A percentile compares a stretch with the other conserved stretches of the same genome.
Conservation (phyloP, 1,140 invertebrate genomes). For the Bicyclus anynana region DNA sequence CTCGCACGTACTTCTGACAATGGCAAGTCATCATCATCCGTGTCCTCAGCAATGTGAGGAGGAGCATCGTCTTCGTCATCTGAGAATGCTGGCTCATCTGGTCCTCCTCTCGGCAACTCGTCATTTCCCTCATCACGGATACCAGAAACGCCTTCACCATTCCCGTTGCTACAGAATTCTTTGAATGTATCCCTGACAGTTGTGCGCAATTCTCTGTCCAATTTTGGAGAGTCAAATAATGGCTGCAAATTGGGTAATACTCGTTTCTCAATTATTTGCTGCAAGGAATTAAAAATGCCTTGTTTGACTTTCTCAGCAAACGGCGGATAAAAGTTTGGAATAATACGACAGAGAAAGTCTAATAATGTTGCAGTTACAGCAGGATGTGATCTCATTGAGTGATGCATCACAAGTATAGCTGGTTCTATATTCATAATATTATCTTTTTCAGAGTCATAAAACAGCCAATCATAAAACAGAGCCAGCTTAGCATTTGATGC, state of each 20-base stretch:
- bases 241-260: constrained; percentile 93
- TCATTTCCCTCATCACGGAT: constrained; percentile 76
- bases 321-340: constrained; percentile 93
- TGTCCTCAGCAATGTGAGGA: constrained; percentile 82
- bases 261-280: constrained; percentile 95
- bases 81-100: constrained; percentile 86
- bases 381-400: constrained; percentile 97
- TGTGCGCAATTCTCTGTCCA: constrained; percentile 91
- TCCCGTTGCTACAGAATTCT: constrained; percentile 88
- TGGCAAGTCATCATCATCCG: constrained; percentile 93
- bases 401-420: constrained; percentile 98
- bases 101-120: constrained; percentile 55
- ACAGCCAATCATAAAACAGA: constrained; percentile 98
- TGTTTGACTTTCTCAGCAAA: constrained; percentile 90
- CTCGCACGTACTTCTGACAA: constrained; percentile 81
- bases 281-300: constrained; percentile 94
- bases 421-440: constrained; percentile 99
- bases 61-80: constrained; percentile 86
- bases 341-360: constrained; percentile 97
- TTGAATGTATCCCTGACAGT: constrained; percentile 94
- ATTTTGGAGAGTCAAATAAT: constrained; percentile 94
- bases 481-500: constrained; percentile 97
- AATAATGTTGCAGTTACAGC: constrained; percentile 95
- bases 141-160: constrained; percentile 69
- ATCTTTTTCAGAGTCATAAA: constrained; percentile 96